phyloP scores from a whole-genome alignment of 2,888 invertebrate species.

The Drosophila greeni region DNA sequence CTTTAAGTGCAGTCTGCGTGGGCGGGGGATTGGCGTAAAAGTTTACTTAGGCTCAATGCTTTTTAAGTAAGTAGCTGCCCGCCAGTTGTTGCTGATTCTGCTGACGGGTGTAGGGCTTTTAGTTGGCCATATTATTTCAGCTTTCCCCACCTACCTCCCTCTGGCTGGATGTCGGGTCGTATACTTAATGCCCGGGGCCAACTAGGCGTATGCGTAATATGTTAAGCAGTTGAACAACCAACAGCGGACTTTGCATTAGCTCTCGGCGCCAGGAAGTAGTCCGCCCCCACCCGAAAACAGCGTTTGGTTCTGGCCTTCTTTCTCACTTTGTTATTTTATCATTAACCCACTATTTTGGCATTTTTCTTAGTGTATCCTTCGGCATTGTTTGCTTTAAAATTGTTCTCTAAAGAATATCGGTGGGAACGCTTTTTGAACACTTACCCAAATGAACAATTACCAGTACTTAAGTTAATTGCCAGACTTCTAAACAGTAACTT shows the following conservation, averaged over 20 bases:
- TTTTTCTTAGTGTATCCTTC: not conserved
- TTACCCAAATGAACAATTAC: too few species aligned
- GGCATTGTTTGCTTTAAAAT: slow-evolving; percentile 9
- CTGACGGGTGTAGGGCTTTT: slow-evolving; percentile 65
- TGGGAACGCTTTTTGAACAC: too few species aligned
- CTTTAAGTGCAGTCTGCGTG: slow-evolving; percentile 70
- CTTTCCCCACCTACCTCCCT: slow-evolving; percentile 6
- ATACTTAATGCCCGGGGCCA: slow-evolving; percentile 52
- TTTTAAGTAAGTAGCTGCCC: slow-evolving; percentile 71
- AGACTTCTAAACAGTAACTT: too few species aligned
- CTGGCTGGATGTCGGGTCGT: slow-evolving; percentile 30
- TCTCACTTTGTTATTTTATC: slow-evolving; percentile 37
- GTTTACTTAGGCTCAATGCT: slow-evolving; percentile 73
- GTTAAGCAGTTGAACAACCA: slow-evolving; percentile 39
- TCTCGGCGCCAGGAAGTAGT: slow-evolving; percentile 33
- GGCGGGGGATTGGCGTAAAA: slow-evolving; percentile 59
- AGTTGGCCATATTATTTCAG: slow-evolving; percentile 65
- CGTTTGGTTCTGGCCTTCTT: slow-evolving; percentile 5
- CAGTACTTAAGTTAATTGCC: not conserved
- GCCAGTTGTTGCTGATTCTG: slow-evolving; percentile 44
- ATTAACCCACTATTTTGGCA: slow-evolving; percentile 21
- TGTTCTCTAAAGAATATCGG: not conserved
- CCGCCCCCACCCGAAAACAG: not conserved
- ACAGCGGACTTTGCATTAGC: slow-evolving; percentile 29
- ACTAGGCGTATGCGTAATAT: slow-evolving; percentile 47